These are phyloP conservation scores for Enteromius paludinosus DNA, from an alignment of 2,797 vertebrate species.

Conservation along the genomic window DNA sequence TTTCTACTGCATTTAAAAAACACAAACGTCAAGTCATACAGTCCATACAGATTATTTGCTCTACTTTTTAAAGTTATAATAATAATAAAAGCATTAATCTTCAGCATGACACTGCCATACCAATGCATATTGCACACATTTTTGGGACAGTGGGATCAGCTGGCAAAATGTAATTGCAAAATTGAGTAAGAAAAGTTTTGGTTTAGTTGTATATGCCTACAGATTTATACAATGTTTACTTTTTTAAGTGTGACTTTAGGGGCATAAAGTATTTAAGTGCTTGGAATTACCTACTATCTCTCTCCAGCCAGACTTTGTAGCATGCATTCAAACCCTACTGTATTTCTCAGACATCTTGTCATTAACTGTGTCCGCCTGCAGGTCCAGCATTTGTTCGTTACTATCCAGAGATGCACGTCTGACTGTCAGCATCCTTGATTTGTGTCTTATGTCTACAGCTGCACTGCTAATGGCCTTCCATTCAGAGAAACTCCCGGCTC, in stretches of 20 bases:
- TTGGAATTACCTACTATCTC: background rate
- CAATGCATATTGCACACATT: background rate
- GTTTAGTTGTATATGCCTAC: background rate
- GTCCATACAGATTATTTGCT: background rate
- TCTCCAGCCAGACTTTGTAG: background rate
- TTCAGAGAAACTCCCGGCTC: slow-evolving; percentile 65
- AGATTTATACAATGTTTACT: background rate
- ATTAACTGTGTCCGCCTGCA: slow-evolving; percentile 7
- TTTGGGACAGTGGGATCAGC: background rate
- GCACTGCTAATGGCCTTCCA: slow-evolving; percentile 68
- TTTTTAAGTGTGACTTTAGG: background rate
- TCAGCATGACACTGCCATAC: background rate
- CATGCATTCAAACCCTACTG: background rate
- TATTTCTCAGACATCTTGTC: slow-evolving; percentile 5
- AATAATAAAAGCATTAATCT: background rate
- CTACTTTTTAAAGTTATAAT: background rate
- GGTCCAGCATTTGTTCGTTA: background rate
- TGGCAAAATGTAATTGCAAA: background rate
- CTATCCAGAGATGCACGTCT: slow-evolving; percentile 11
- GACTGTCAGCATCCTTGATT: slow-evolving; percentile 15
- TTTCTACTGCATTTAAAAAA: background rate
- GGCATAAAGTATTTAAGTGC: background rate
- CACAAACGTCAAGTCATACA: background rate
- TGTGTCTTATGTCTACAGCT: slow-evolving; percentile 31
- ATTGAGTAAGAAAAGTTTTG: background rate